Evolutionary conservation across 2,113 vertebrate genomes (phyloP).

Genomic region (Ciconia stormi): DNA sequence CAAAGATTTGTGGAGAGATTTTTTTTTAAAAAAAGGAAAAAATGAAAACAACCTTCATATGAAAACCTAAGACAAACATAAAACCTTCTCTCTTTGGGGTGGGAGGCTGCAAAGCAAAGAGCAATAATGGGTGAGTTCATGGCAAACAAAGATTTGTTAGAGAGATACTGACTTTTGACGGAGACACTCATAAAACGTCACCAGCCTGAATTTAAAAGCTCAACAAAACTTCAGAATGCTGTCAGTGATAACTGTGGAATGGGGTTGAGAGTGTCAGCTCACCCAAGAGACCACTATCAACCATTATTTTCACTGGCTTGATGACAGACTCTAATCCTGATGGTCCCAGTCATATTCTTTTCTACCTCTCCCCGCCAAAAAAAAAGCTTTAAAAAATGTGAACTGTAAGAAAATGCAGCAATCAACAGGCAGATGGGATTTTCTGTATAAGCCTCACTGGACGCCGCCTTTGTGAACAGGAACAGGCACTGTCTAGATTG

Average conservation of each 20-base stretch:
- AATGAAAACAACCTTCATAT: not conserved
- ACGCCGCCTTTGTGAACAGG: not conserved
- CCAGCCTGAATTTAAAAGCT: not conserved
- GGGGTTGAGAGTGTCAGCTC: not conserved
- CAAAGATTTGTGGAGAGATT: not conserved
- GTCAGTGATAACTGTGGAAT: accelerated
- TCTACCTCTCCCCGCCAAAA: not conserved
- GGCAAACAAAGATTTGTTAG: not conserved
- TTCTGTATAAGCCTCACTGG: not conserved
- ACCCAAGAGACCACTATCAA: not conserved
- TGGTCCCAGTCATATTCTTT: not conserved
- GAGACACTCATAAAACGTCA: not conserved
- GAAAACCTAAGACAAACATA: not conserved
- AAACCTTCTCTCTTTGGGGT: not conserved
- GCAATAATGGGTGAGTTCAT: not conserved
- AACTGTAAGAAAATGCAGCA: not conserved
- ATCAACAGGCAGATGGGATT: not conserved
- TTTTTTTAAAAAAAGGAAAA: not conserved
- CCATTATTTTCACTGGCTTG: not conserved
- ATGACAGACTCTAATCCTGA: not conserved
- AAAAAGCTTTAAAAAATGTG: not conserved
- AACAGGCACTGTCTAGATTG: not conserved
- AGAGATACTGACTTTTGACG: not conserved
- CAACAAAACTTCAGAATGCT: not conserved
- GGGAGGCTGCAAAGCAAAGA: not conserved